Evolutionary conservation across 2,888 invertebrate species (phyloP), one percentile per base, ranked within the genome.

Genomic region (Diplolepis rosae): DNA sequence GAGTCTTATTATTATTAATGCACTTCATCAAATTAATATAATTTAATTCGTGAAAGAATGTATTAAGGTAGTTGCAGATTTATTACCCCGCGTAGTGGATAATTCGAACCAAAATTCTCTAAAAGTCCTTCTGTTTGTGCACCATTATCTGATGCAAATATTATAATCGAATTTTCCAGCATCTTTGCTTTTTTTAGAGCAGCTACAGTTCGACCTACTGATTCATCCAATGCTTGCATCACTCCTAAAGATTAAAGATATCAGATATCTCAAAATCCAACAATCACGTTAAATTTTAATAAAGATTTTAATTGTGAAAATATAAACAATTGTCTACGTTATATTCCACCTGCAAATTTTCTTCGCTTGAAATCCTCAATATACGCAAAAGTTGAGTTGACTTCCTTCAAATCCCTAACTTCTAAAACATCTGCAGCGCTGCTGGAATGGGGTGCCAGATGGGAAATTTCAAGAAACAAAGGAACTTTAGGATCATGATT

Each of bases 391-490:
- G 92, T 91, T 48, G 93, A 89, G 2, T 95, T 91, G 42, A 92
- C 91, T 73, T 93, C 92, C 35, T 91, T 90, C 0, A 71, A 45
- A 67, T 85, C 75, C 0, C 95, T 95, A 0, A 94, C 95, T 85
- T 96, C 94, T 71, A 96, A 87, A 0, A 91, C 90, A 24, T 93
- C 92, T 18, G 92, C 92, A 0, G 90, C 90, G 82, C 95, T 95
- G 5, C 92, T 94, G 0, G 94, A 91, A 85, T 98, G 98, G 0
- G 94, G 93, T 0, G 96, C 96, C 52, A 93, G 90, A 87, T 97
- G 96, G 0, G 93, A 92, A 52, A 98, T 82, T 89, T 95, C 92
- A 74, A 98, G 89, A 83, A 96, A 96, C 71, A 98, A 88, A 0
- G 97, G 96, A 9, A 87, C 87, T 42, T 89, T 84, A 0, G 80